These are phyloP conservation scores for Tuta absoluta DNA, from an alignment of 2,888 invertebrate species.

Conservation along the genomic window DNA sequence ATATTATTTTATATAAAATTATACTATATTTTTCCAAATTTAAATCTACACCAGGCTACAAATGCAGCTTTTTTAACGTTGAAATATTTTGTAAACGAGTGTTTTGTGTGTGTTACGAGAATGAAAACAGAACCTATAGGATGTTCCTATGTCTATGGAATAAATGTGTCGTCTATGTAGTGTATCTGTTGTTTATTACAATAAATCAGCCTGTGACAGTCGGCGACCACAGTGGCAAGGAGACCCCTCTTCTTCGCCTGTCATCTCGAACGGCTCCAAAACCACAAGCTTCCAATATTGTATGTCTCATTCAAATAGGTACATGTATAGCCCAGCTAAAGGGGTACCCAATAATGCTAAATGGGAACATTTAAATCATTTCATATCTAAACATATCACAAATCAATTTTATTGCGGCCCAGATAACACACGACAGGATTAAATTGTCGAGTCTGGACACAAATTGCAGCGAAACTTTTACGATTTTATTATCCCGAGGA, in stretches of 20 bases:
- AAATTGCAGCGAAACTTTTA: constrained; percentile 54
- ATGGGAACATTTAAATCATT: constrained; percentile 28
- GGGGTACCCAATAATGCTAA: constrained; percentile 23
- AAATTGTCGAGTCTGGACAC: constrained; percentile 44
- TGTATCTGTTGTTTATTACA: constrained; percentile 56
- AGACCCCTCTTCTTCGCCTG: not conserved
- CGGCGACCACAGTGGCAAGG: not conserved
- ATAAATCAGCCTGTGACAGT: constrained; percentile 56
- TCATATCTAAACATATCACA: constrained; percentile 28
- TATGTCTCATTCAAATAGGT: not conserved
- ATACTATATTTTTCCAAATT: too few species aligned
- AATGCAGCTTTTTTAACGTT: too few species aligned
- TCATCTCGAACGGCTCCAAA: constrained; percentile 1
- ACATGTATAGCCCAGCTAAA: not conserved
- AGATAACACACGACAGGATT: constrained; percentile 30
- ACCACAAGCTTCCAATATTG: not conserved
- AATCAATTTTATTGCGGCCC: constrained; percentile 33
- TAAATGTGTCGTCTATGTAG: constrained; percentile 32
- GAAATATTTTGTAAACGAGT: too few species aligned
- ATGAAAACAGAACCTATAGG: constrained; percentile 28
- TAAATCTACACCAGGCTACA: too few species aligned
- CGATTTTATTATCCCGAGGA: constrained; percentile 47
- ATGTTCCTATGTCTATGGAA: constrained; percentile 7
- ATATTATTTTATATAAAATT: too few species aligned
- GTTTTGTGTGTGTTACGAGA: too few species aligned